Base-by-base conservation (phyloP, 2,113 vertebrate genomes). In the Phylloscopus whistleri region DNA sequence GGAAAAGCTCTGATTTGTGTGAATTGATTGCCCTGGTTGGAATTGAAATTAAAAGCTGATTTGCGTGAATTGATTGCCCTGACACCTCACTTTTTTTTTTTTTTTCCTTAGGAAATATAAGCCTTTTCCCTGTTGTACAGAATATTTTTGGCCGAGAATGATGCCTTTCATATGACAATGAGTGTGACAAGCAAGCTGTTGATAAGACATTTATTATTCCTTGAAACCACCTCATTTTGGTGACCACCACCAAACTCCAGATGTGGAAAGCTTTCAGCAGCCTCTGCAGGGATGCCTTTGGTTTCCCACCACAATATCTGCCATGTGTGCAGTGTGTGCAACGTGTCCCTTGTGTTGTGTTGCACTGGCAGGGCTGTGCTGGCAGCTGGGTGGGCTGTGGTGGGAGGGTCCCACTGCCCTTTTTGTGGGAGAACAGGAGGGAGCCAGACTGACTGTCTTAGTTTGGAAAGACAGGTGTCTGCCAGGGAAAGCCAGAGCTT, bases 351-450 rank as follows among this genome's bases (percentile, higher is more conserved):
- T n/a, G n/a, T n/a, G n/a, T 0, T 31, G 21, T 22, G 19, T 41
- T 76, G 44, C 3, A 5, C 37, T 5, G 7, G 35, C 39, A 39
- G 48, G 48, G 33, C 52, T 68, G 66, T 48, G 53, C 14, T 16
- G 75, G 63, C 49, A 66, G 24, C 62, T 3, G 7, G 12, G 35
- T 41, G 46, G 59, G 17, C n/a, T 62, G 3, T 0, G 0, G 3
- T 0, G 0, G 1, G 2, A 12, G 19, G 15, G 2, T 48, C 30
- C 20, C 67, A 49, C 37, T 68, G 33, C 19, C 24, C 17, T 14
- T 7, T 64, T 21, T 11, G 1, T 44, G 35, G 35, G 27, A 92
- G 12, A 16, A 33, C 1, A 23, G 27, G 41, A 49, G 46, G 43
- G 21, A 83, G 27, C 6, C 11, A 22, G 67, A 17, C 27, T 69